Evolutionary conservation across 2,888 invertebrate species (phyloP).

Genomic region (Ditylenchus weischeri): DNA sequence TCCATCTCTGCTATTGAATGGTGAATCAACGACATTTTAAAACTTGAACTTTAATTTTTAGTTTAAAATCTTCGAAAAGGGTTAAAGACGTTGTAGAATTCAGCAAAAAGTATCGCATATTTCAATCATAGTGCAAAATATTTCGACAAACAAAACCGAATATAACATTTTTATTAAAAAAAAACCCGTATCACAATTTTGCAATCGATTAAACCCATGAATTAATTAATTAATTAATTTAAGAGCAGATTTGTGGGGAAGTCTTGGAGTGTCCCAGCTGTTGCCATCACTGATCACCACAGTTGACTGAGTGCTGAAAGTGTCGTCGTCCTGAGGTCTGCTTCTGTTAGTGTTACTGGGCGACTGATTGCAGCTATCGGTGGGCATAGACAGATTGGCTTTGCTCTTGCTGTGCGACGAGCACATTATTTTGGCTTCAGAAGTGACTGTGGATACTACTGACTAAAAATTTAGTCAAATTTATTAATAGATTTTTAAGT

Average conservation of each 20-base stretch:
- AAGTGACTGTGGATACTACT: conserved; percentile 1
- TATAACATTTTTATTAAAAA: no score
- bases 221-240: no score
- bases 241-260: not conserved
- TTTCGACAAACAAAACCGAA: no score
- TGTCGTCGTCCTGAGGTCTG: conserved; percentile 17
- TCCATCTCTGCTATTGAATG: no score
- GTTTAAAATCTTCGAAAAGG: no score
- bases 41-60: no score
- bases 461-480: not conserved
- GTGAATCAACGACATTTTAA: no score
- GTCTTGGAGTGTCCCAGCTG: not conserved
- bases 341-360: not conserved
- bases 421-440: not conserved
- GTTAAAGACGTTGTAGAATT: no score
- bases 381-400: not conserved
- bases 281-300: conserved; percentile 29
- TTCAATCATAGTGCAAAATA: no score
- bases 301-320: conserved; percentile 31
- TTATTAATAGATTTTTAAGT: not conserved
- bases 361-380: not conserved
- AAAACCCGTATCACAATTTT: no score
- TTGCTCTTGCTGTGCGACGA: not conserved
- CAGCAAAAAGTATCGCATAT: no score
- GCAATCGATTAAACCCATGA: no score